These are phyloP conservation scores for Drosophila asahinai DNA, from an alignment of 1,140 invertebrate genomes.

Conservation along the genomic window DNA sequence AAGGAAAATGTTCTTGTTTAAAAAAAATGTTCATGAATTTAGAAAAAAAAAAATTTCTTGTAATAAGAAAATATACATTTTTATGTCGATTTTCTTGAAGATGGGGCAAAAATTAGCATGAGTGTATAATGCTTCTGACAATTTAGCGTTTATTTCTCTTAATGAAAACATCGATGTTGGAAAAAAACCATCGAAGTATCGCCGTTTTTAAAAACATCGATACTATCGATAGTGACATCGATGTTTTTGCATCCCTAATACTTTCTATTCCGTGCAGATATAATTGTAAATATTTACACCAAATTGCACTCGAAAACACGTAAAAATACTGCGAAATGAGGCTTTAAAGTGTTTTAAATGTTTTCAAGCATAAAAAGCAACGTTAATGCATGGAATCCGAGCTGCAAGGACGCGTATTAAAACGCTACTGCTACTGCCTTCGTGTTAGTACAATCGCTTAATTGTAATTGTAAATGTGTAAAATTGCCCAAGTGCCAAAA, in stretches of 20 bases:
- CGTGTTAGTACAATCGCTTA: constrained; percentile 17
- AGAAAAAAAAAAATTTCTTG: no score
- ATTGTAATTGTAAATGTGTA: constrained; percentile 41
- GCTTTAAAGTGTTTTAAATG: constrained; percentile 20
- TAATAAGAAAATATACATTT: no score
- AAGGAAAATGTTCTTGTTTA: no score
- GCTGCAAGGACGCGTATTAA: constrained; percentile 37
- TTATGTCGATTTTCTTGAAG: no score
- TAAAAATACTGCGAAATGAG: constrained; percentile 40
- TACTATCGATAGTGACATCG: no score
- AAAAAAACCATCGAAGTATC: no score
- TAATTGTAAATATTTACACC: constrained; percentile 68
- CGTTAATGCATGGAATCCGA: constrained; percentile 18
- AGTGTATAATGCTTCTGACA: no score
- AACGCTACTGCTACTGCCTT: constrained; percentile 6
- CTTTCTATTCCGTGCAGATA: constrained; percentile 66
- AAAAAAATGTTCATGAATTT: no score
- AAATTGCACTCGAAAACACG: constrained; percentile 20
- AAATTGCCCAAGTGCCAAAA: constrained; percentile 71
- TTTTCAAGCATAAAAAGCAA: constrained; percentile 9
- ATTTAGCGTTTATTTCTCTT: no score
- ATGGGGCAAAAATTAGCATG: no score
- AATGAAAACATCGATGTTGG: no score
- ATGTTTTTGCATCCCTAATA: constrained; percentile 24
- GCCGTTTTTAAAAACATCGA: no score